Evolutionary conservation across 2,113 vertebrate species (phyloP).

Genomic region (Aspiorhynchus laticeps): DNA sequence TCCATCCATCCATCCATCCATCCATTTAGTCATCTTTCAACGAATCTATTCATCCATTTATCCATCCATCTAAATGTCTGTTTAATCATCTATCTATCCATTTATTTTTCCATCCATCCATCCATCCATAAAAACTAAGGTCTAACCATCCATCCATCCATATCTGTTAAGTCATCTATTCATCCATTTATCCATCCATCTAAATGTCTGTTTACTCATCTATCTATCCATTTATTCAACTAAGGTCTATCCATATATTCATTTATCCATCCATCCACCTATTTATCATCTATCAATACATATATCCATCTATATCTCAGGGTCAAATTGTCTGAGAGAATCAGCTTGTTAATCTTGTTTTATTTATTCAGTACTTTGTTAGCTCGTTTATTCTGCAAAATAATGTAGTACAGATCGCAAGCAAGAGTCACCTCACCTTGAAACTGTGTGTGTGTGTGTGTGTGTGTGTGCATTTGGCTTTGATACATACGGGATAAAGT

Average conservation of each 20-base stretch:
- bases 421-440: conserved; percentile 13
- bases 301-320: neutral
- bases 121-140: too few relatives aligned
- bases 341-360: neutral
- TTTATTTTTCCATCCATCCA: neutral
- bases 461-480: neutral
- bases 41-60: neutral
- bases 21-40: too few relatives aligned
- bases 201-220: neutral
- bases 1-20: neutral
- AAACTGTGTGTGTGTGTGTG: neutral
- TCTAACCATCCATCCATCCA: neutral
- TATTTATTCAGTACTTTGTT: neutral
- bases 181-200: neutral
- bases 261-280: neutral
- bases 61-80: neutral
- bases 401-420: neutral
- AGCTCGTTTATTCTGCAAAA: conserved; percentile 13
- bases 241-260: neutral
- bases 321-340: neutral
- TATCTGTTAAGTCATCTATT: neutral
- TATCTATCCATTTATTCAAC: neutral
- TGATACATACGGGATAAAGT: conserved; percentile 18
- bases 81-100: neutral
- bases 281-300: neutral